Conservation (phyloP, 2,113 vertebrate species). For the Stercorarius parasiticus region DNA sequence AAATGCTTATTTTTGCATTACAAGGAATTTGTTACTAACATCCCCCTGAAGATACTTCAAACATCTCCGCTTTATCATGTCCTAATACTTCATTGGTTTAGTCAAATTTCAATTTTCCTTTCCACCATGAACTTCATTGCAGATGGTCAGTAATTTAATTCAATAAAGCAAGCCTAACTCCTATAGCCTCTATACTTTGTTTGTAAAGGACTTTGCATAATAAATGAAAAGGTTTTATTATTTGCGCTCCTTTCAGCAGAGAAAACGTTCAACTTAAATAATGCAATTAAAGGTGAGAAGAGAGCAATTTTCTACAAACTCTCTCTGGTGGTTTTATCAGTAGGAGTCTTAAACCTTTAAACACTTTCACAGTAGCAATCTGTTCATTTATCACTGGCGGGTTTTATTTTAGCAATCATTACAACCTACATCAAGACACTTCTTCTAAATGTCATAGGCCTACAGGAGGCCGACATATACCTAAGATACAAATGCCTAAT, state of each 20-base stretch:
- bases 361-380: conserved; percentile 19
- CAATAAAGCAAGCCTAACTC: conserved; percentile 13
- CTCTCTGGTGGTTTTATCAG: conserved; percentile 46
- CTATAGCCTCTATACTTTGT: conserved; percentile 15
- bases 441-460: neutral
- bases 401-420: conserved; percentile 55
- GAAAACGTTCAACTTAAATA: conserved; percentile 62
- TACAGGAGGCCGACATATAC: conserved; percentile 28
- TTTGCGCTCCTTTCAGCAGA: conserved; percentile 13
- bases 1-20: neutral
- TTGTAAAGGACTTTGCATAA: conserved; percentile 59
- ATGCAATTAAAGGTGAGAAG: conserved; percentile 67
- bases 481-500: neutral
- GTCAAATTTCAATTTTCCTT: conserved; percentile 17
- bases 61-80: neutral
- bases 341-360: conserved; percentile 60
- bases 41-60: neutral
- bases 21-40: neutral
- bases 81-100: neutral
- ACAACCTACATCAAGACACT: conserved; percentile 2
- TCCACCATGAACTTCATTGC: neutral
- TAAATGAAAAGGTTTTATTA: conserved; percentile 64
- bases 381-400: conserved; percentile 10
- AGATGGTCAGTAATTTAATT: conserved; percentile 8
- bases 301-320: conserved; percentile 57